Conservation (phyloP, 2,888 invertebrate species). For the Nebria salina region DNA sequence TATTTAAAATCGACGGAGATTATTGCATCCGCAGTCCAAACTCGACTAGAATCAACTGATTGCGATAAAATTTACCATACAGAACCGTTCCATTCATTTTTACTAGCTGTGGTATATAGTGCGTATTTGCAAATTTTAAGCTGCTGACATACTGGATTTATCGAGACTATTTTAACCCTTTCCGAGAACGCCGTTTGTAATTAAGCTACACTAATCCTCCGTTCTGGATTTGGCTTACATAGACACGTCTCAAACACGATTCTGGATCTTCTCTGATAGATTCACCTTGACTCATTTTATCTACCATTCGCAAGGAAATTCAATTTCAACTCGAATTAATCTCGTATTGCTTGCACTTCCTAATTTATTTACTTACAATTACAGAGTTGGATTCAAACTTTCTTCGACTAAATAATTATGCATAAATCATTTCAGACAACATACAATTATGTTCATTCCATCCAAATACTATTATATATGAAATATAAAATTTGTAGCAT, state of each 20-base stretch:
- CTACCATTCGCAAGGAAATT: background rate
- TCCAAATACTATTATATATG: too few relatives aligned
- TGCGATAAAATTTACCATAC: too few relatives aligned
- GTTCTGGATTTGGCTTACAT: slow-evolving; percentile 27
- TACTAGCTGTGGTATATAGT: background rate
- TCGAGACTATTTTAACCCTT: slow-evolving; percentile 43
- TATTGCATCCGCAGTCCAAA: too few relatives aligned
- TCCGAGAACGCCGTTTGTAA: slow-evolving; percentile 35
- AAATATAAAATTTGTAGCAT: too few relatives aligned
- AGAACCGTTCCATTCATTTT: background rate
- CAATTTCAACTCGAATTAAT: background rate
- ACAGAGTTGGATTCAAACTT: background rate
- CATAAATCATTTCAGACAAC: too few relatives aligned
- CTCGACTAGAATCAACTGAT: too few relatives aligned
- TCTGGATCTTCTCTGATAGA: background rate
- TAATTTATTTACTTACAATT: background rate
- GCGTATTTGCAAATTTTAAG: slow-evolving; percentile 41
- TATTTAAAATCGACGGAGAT: too few relatives aligned
- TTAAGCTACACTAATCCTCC: slow-evolving; percentile 44
- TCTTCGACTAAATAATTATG: too few relatives aligned
- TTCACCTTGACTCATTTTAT: background rate
- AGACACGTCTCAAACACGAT: background rate
- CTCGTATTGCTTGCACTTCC: background rate
- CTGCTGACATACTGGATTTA: slow-evolving; percentile 45
- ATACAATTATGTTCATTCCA: too few relatives aligned